Percentiles rank a stretch among this genome's conserved stretches.
Conservation (phyloP, 2,888 invertebrate species). For the Pomacea canaliculata region DNA sequence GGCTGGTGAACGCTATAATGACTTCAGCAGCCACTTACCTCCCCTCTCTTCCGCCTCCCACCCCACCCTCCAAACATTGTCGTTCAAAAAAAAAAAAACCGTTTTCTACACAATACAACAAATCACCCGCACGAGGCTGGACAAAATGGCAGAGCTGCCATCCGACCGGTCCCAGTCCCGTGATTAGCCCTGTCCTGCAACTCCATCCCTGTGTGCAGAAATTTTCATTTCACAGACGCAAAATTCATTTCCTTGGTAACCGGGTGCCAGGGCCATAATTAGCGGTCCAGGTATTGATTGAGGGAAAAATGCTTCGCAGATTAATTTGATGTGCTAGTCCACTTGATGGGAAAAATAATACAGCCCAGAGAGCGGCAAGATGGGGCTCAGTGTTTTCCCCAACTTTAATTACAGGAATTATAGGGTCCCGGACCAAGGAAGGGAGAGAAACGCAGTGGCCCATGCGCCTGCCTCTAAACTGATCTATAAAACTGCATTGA, state of each 20-base stretch:
- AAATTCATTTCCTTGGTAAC: slow-evolving; percentile 35
- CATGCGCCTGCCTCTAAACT: slow-evolving; percentile 22
- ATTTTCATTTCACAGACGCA: slow-evolving; percentile 32
- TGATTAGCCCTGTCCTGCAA: background rate
- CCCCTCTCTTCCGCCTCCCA: no score
- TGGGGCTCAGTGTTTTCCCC: slow-evolving; percentile 29
- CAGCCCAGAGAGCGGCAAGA: slow-evolving; percentile 12
- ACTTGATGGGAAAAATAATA: slow-evolving; percentile 39
- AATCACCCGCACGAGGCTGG: background rate
- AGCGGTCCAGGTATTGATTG: slow-evolving; percentile 35
- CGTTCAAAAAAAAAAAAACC: background rate
- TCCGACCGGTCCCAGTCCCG: background rate
- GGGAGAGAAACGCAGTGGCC: slow-evolving; percentile 13
- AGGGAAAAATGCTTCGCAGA: slow-evolving; percentile 35
- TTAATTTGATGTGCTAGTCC: slow-evolving; percentile 37
- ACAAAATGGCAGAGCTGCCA: slow-evolving; percentile 1
- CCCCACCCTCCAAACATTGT: no score
- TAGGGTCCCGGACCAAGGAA: slow-evolving; percentile 13
- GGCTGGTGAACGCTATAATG: no score
- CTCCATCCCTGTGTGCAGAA: slow-evolving; percentile 22
- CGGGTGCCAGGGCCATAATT: slow-evolving; percentile 29
- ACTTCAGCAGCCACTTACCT: no score
- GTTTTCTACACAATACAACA: background rate
- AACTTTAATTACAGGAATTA: slow-evolving; percentile 36
- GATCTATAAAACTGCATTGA: slow-evolving; percentile 34